These are phyloP conservation scores for Helicolenus hilgendorfi DNA, from an alignment of 2,797 vertebrate species.

Conservation along the genomic window DNA sequence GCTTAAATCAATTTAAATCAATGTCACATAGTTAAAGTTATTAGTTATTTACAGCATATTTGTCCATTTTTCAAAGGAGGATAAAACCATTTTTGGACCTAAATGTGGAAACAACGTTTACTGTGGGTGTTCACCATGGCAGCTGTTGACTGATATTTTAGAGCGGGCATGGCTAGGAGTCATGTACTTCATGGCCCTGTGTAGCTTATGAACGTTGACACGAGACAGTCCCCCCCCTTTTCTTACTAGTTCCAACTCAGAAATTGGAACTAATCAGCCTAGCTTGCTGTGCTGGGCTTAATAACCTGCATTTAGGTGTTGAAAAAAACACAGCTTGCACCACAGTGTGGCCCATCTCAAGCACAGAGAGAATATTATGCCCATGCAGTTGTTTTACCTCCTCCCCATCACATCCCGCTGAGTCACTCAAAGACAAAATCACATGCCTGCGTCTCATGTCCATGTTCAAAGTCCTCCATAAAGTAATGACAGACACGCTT, in stretches of 20 bases:
- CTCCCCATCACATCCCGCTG: conserved; percentile 23
- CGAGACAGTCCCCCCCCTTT: not conserved
- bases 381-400: conserved; percentile 46
- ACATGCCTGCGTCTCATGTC: conserved; percentile 72
- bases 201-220: not conserved
- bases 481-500: conserved; percentile 43
- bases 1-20: not conserved
- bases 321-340: not conserved
- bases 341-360: not conserved
- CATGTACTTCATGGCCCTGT: not conserved
- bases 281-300: not conserved
- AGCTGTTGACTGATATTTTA: not conserved
- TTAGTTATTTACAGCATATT: not conserved
- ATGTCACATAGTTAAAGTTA: not conserved
- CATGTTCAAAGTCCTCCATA: conserved; percentile 59
- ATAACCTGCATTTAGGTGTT: not conserved
- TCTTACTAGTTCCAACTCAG: not conserved
- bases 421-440: conserved; percentile 54
- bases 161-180: not conserved
- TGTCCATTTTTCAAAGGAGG: not conserved
- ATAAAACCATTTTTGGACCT: not conserved
- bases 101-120: not conserved
- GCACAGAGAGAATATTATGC: conserved; percentile 26
- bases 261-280: not conserved
- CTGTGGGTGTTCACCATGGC: not conserved